A percentile compares a stretch with the other conserved stretches of the same genome.
Conservation (phyloP, 2,888 invertebrate genomes). For the Salticus scenicus region DNA sequence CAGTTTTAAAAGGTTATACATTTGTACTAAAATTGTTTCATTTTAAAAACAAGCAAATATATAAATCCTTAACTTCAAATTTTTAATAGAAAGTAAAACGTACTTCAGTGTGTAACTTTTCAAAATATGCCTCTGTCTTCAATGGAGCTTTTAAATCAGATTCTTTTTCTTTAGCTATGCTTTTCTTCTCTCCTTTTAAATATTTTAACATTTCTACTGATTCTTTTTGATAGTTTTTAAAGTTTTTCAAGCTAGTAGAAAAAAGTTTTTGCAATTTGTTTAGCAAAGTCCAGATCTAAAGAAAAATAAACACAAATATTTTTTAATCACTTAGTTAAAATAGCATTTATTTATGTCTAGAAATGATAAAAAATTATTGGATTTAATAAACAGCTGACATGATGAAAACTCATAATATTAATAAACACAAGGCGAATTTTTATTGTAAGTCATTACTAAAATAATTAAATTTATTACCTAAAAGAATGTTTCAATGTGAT, state of each 20-base stretch:
- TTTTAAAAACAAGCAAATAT: not conserved
- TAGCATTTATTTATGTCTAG: too few species aligned
- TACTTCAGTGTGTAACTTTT: conserved; percentile 24
- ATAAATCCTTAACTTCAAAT: not conserved
- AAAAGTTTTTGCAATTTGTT: not conserved
- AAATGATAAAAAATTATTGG: too few species aligned
- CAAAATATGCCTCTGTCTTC: not conserved
- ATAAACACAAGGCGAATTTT: too few species aligned
- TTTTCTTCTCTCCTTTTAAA: conserved; percentile 4
- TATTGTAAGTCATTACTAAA: too few species aligned
- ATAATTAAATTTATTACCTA: too few species aligned
- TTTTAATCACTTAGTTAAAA: too few species aligned
- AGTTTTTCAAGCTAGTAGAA: not conserved
- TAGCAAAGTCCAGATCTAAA: not conserved
- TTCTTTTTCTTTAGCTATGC: not conserved
- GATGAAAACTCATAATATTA: too few species aligned
- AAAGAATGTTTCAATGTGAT: too few species aligned
- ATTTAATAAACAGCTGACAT: too few species aligned
- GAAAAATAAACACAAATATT: too few species aligned
- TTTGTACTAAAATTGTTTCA: too few species aligned
- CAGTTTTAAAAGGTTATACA: too few species aligned
- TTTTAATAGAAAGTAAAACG: not conserved
- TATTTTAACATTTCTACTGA: not conserved
- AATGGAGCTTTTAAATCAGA: not conserved
- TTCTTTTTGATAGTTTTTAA: not conserved